Conservation (phyloP, 2,113 vertebrate genomes). For the human (Homo sapiens) region GRCh38 chr9:116333001-116333500, state of each 20-base stretch:
- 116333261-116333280: fast-evolving
- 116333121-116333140: fast-evolving
- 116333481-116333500: conserved; percentile 66
- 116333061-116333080: background rate
- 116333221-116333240: too few species aligned
- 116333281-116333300: too few species aligned
- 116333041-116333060: background rate
- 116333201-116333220: background rate
- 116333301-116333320: background rate
- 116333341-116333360: background rate
- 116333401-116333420: background rate
- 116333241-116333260: background rate
- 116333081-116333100: background rate
- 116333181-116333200: fast-evolving
- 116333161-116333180: background rate
- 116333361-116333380: background rate
- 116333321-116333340: fast-evolving
- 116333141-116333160: background rate
- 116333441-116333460: conserved; percentile 64
- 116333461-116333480: conserved; percentile 57
- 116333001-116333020: background rate
- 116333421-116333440: conserved; percentile 26
- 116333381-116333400: background rate
- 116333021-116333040: background rate
- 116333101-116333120: background rate